Evolutionary conservation across 2,888 invertebrate species (phyloP).

Genomic region (Colostygia pectinataria): DNA sequence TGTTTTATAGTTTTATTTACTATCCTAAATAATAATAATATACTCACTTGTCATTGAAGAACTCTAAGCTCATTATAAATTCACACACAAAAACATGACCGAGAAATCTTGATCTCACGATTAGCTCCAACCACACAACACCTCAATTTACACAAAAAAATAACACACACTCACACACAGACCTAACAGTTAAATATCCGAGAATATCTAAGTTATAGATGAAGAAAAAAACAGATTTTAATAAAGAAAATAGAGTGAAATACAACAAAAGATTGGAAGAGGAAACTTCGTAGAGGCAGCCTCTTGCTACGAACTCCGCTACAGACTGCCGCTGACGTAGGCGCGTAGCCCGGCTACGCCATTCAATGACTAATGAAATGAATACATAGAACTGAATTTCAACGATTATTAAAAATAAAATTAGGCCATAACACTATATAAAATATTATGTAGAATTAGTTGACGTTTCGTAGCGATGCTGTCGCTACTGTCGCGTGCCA

Average conservation of each 20-base stretch:
- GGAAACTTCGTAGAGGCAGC: conserved; percentile 46
- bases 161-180: conserved; percentile 15
- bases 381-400: conserved; percentile 8
- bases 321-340: conserved; percentile 65
- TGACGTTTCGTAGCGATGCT: too few species aligned
- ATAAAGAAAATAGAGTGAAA: conserved; percentile 50
- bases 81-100: conserved; percentile 39
- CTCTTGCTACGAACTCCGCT: conserved; percentile 48
- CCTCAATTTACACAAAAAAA: conserved; percentile 16
- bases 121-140: conserved; percentile 19
- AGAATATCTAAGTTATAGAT: not conserved
- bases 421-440: too few species aligned
- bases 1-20: not conserved
- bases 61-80: conserved; percentile 34
- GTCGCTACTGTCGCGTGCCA: too few species aligned
- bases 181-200: conserved; percentile 11
- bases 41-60: conserved; percentile 39
- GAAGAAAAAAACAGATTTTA: conserved; percentile 45
- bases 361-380: not conserved
- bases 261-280: conserved; percentile 40
- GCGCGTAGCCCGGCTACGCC: conserved; percentile 37
- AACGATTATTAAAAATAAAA: not conserved
- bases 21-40: not conserved
- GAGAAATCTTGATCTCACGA: conserved; percentile 38
- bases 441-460: too few species aligned